A percentile compares a stretch with the other conserved stretches of the same genome.
Evolutionary conservation across 1,140 invertebrate genomes (phyloP).

Genomic region (Heliconius hewitsoni): DNA sequence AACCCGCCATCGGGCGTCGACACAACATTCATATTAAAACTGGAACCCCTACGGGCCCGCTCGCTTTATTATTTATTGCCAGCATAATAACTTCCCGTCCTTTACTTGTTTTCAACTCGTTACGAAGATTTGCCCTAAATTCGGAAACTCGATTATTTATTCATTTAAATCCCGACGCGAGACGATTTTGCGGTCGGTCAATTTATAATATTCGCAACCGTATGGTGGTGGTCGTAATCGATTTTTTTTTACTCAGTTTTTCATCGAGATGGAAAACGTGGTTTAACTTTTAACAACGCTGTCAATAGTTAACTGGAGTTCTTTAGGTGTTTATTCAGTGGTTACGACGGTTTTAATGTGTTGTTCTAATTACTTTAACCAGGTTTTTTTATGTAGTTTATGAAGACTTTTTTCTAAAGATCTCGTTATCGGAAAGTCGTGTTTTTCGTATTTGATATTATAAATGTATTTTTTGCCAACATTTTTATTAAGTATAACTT

Average conservation of each 20-base stretch:
- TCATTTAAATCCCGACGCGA: slow-evolving; percentile 51
- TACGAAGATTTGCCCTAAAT: slow-evolving; percentile 73
- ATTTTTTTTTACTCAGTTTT: slow-evolving; percentile 9
- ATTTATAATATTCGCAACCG: slow-evolving; percentile 26
- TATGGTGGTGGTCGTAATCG: slow-evolving; percentile 28
- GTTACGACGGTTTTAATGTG: neutral
- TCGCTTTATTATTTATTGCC: slow-evolving; percentile 76
- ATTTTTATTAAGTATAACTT: no score
- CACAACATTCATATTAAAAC: slow-evolving; percentile 65
- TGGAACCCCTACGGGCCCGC: slow-evolving; percentile 53
- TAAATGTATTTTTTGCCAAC: no score
- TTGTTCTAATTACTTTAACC: neutral
- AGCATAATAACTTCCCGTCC: slow-evolving; percentile 48
- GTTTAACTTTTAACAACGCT: neutral
- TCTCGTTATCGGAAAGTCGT: neutral
- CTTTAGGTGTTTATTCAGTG: neutral
- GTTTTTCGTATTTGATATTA: no score
- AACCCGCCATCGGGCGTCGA: slow-evolving; percentile 22
- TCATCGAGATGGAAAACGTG: neutral
- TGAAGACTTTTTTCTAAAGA: neutral
- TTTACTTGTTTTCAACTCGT: slow-evolving; percentile 78
- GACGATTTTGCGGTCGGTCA: slow-evolving; percentile 41
- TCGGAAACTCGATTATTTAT: slow-evolving; percentile 73
- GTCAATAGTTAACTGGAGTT: neutral
- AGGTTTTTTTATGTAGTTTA: neutral